These are phyloP conservation scores for Globodera ellingtonae DNA, from an alignment of 1,140 invertebrate genomes.

Conservation along the genomic window DNA sequence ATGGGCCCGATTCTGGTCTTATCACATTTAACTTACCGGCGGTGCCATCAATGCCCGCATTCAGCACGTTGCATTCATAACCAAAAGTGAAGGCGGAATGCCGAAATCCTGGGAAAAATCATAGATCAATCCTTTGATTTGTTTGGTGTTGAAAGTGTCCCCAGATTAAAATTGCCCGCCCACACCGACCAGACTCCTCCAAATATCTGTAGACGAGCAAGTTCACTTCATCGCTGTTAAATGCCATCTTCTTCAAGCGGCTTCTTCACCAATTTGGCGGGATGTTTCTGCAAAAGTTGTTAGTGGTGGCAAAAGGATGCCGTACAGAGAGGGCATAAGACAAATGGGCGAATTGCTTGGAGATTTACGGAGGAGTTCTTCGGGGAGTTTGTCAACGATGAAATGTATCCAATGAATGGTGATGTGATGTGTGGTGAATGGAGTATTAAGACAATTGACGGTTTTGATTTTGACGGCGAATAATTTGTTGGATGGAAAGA, in stretches of 20 bases:
- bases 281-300: neutral
- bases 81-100: slow-evolving; percentile 41
- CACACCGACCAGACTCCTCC: slow-evolving; percentile 74
- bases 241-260: slow-evolving; percentile 28
- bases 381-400: neutral
- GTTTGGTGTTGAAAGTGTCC: neutral
- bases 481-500: neutral
- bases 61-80: slow-evolving; percentile 39
- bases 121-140: neutral
- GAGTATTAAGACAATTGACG: no score
- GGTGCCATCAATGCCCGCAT: slow-evolving; percentile 37
- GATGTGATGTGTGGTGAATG: neutral
- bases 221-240: slow-evolving; percentile 86
- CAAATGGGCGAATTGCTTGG: neutral
- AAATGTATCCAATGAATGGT: neutral
- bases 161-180: slow-evolving; percentile 1
- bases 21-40: neutral
- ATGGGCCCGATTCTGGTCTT: neutral
- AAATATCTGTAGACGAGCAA: slow-evolving; percentile 97
- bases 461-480: no score
- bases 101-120: slow-evolving; percentile 26
- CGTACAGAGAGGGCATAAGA: slow-evolving; percentile 6
- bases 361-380: neutral
- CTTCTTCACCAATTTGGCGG: slow-evolving; percentile 4
- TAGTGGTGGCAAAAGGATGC: neutral